Conservation (phyloP, 35 echinoderm and acorn worm genomes). For the Apostichopus japonicus region DNA sequence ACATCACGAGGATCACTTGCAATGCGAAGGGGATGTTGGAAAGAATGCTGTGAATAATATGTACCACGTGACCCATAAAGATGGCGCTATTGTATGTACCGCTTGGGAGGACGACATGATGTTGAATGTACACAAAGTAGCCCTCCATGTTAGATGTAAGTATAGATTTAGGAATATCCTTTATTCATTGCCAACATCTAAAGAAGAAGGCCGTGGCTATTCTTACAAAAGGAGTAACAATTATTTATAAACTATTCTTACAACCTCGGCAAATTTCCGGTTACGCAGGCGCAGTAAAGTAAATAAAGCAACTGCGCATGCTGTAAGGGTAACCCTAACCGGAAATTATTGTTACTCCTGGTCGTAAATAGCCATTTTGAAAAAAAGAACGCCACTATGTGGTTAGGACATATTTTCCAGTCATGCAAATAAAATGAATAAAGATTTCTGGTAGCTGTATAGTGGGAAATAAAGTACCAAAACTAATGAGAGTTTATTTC, state of each 20-base stretch:
- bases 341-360: too few relatives aligned
- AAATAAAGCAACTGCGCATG: too few relatives aligned
- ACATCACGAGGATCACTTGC: neutral
- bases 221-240: neutral
- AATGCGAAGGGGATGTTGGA: neutral
- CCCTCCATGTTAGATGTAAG: slow-evolving; percentile 13
- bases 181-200: neutral
- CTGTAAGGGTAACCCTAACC: too few relatives aligned
- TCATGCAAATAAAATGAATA: too few relatives aligned
- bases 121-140: neutral
- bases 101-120: neutral
- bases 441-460: neutral
- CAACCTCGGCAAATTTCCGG: too few relatives aligned
- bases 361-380: too few relatives aligned
- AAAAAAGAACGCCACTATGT: too few relatives aligned
- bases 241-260: too few relatives aligned
- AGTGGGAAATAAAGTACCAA: neutral
- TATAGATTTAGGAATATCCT: neutral
- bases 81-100: slow-evolving; percentile 12
- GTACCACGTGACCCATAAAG: slow-evolving; percentile 20
- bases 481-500: neutral
- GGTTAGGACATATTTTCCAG: too few relatives aligned
- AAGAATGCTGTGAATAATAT: neutral
- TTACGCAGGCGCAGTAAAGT: too few relatives aligned
- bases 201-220: too few relatives aligned